These are phyloP conservation scores for Malthinus flaveolus DNA, from an alignment of 2,888 invertebrate species.

Conservation along the genomic window DNA sequence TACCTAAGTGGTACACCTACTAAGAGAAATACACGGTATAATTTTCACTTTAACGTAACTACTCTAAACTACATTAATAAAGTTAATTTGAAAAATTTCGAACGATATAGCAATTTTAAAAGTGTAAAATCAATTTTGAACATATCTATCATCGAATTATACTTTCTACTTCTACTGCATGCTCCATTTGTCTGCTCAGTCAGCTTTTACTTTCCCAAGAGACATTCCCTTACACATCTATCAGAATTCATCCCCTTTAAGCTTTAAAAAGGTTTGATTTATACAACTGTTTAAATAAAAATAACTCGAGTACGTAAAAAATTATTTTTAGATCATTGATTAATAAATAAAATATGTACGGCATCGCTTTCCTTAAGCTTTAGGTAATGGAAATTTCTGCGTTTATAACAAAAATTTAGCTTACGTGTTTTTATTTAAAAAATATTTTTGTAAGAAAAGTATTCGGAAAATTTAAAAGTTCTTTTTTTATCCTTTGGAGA, in stretches of 20 bases:
- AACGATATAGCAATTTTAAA: not conserved
- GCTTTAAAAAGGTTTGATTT: constrained; percentile 11
- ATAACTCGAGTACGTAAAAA: not conserved
- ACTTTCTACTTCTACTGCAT: constrained; percentile 9
- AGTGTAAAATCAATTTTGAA: constrained; percentile 3
- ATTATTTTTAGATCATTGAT: constrained; percentile 5
- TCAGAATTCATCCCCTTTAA: constrained; percentile 18
- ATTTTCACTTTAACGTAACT: too few relatives aligned
- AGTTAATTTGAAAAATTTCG: constrained; percentile 1
- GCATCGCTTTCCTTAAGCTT: too few relatives aligned
- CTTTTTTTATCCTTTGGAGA: too few relatives aligned
- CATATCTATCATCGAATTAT: constrained; percentile 7
- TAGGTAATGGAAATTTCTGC: too few relatives aligned
- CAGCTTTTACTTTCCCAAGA: constrained; percentile 8
- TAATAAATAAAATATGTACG: not conserved
- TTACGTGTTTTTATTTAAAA: too few relatives aligned
- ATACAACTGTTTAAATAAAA: constrained; percentile 3
- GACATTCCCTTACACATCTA: constrained; percentile 5
- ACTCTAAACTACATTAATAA: not conserved
- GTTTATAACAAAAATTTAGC: too few relatives aligned
- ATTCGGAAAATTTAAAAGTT: too few relatives aligned
- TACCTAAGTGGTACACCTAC: too few relatives aligned
- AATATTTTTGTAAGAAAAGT: too few relatives aligned
- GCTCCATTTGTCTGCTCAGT: constrained; percentile 16
- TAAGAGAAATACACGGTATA: too few relatives aligned